Percentiles rank a stretch among this genome's conserved stretches.
phyloP scores from a whole-genome alignment of 2,797 vertebrate genomes.

The Melopsittacus undulatus region DNA sequence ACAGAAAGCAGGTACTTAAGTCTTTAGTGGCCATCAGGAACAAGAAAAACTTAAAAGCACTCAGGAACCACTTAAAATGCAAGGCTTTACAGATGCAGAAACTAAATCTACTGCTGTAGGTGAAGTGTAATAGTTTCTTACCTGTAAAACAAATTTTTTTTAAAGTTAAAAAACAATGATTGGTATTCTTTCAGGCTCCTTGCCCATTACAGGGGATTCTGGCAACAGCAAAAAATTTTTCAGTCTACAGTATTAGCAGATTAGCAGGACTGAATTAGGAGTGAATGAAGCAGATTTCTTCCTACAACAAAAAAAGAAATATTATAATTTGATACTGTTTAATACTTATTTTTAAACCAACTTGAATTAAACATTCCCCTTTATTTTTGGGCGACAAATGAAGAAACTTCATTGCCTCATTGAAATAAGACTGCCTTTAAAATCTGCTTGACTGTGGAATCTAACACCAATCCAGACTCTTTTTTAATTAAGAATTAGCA shows the following conservation, averaged over 20 bases:
- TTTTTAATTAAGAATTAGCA: neutral
- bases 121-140: conserved; percentile 70
- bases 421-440: neutral
- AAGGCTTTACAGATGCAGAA: neutral
- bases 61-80: neutral
- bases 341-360: neutral
- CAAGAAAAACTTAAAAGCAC: neutral
- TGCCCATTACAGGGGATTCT: conserved; percentile 94
- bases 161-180: conserved; percentile 74
- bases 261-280: conserved; percentile 60
- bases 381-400: neutral
- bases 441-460: neutral
- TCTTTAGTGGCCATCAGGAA: neutral
- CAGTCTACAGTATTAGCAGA: conserved; percentile 73
- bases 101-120: conserved; percentile 11
- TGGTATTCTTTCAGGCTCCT: conserved; percentile 87
- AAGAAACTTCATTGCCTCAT: neutral
- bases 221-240: conserved; percentile 76
- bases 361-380: neutral
- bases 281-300: conserved; percentile 65
- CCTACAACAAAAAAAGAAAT: conserved; percentile 70
- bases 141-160: conserved; percentile 77
- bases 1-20: neutral
- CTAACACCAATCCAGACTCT: neutral
- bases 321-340: conserved; percentile 13